Evolutionary conservation across 1,140 invertebrate genomes (phyloP), one percentile per base, ranked within the genome.

Genomic region (Chionoecetes opilio): DNA sequence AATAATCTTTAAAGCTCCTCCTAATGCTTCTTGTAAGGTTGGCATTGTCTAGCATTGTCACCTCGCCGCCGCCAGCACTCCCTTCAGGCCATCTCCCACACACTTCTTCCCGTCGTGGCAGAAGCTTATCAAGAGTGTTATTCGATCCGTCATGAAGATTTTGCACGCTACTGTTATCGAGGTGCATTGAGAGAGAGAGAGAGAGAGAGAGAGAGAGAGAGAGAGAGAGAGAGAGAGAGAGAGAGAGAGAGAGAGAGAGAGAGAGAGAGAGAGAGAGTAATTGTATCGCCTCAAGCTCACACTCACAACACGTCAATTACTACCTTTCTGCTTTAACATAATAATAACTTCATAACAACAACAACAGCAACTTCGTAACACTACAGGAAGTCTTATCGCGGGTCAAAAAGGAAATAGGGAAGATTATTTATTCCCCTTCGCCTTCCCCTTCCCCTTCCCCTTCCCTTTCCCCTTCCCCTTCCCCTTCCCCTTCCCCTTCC

Each of bases 201-300:
- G 63, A 75, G 63, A 75, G 63, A 75, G 63, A 75, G 63, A 75
- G 63, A 75, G 63, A 75, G 63, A 75, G 63, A 75, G 63, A 75
- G 63, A 75, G 63, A 75, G 63, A 75, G 63, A 75, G 63, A 75
- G 63, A 75, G 63, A 75, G 63, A 75, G 53, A 63, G 53, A 63
- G 53, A 63, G 53, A 63, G 53, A 63, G 53, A 63, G 53, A 63
- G 53, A 63, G 53, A 63, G 53, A 63, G 53, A 63, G 53, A 63
- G 53, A 21, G 53, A 9, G 53, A 9, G 53, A 9, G 53, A 9
- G 53, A 9, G 53, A 9, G 53, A 9, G 53, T 63, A 21, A 3
- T 3, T 63, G 21, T 26, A 75, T 75, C n/a, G 21, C 46, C 46
- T 17, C 11, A 53, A 17, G 46, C 11, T 53, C 46, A 14, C 46